These are phyloP conservation scores for Chelonus insularis DNA, from an alignment of 1,140 invertebrate genomes.

Conservation along the genomic window DNA sequence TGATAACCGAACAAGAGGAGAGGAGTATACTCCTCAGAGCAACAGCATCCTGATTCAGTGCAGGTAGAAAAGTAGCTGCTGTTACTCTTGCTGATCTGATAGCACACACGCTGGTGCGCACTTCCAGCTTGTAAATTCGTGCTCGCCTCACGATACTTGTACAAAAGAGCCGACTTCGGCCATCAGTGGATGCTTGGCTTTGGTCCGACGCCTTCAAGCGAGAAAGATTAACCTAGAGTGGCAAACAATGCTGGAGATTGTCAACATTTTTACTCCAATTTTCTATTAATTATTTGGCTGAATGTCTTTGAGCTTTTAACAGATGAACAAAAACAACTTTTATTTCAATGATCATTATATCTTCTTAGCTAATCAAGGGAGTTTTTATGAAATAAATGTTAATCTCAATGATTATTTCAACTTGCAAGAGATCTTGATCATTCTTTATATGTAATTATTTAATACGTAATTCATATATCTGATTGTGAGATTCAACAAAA, in stretches of 20 bases:
- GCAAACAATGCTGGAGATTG: slow-evolving; percentile 1
- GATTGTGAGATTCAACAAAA: too few relatives aligned
- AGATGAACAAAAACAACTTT: too few relatives aligned
- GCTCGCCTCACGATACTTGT: slow-evolving; percentile 36
- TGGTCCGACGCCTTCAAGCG: slow-evolving; percentile 4
- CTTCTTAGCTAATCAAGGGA: too few relatives aligned
- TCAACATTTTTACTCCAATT: too few relatives aligned
- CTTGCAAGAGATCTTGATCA: too few relatives aligned
- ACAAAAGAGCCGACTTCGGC: slow-evolving; percentile 5
- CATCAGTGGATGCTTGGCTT: neutral
- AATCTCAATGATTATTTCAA: too few relatives aligned
- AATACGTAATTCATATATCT: too few relatives aligned
- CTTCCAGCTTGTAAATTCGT: slow-evolving; percentile 48
- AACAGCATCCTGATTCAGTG: slow-evolving; percentile 8
- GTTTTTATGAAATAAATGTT: too few relatives aligned
- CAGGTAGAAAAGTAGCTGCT: neutral
- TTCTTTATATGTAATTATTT: too few relatives aligned
- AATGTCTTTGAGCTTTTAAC: too few relatives aligned
- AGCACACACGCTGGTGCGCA: slow-evolving; percentile 15
- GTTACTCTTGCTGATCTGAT: slow-evolving; percentile 22
- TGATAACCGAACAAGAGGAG: slow-evolving; percentile 46
- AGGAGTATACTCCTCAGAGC: slow-evolving; percentile 10
- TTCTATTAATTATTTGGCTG: too few relatives aligned
- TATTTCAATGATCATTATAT: too few relatives aligned
- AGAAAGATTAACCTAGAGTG: neutral